Evolutionary conservation across 2,888 invertebrate genomes (phyloP), one percentile per base, ranked within the genome.

Genomic region (Drosophila vallismaia): DNA sequence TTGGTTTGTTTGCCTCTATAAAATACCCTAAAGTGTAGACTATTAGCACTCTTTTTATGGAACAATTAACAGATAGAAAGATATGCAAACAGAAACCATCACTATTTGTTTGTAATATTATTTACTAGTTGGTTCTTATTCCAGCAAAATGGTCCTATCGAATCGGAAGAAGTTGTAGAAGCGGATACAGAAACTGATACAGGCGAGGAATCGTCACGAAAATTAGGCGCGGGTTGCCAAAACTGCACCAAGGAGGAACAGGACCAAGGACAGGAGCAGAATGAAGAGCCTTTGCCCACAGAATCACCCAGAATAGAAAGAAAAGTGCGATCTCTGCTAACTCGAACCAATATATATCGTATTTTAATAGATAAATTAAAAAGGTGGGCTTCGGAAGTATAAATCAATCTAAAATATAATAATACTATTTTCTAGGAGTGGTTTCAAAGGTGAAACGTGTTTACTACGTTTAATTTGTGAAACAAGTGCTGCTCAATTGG

Each of bases 391-490:
- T n/a, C 0, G 1, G 26, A 1, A 10, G 7, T 0, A 0, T n/a
- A 1, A 2, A 7, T 5, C 0, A 12, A 9, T 24, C 0, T 4
- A 4, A 2, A 8, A 28, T 9, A 1, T 49, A 19, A 0, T 9
- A 5, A 36, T 5, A 24, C n/a, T 38, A 12, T 4, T n/a, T 72
- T 71, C 4, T 29, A 90, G 90, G 45, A 87, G 86, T 31, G 90
- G 94, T 26, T 94, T 93, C 88, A 91, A 92, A 10, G 95, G 95
- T 0, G 92, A 92, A 70, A 86, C 92, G 36, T 95, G 95, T 83
- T 90, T 95, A 68, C 92, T 95, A 62, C 92, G 94, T 74, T 92
- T 94, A 50, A 95, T 95, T 76, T 95, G 95, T 81, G 95, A 95
- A 86, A 93, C 93, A 44, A 93, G 94, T 57, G 92, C 86, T 1